A percentile compares a stretch with the other conserved stretches of the same genome.
Conservation (phyloP, 1,140 invertebrate genomes). For the Pseudobourletiella spinata region DNA sequence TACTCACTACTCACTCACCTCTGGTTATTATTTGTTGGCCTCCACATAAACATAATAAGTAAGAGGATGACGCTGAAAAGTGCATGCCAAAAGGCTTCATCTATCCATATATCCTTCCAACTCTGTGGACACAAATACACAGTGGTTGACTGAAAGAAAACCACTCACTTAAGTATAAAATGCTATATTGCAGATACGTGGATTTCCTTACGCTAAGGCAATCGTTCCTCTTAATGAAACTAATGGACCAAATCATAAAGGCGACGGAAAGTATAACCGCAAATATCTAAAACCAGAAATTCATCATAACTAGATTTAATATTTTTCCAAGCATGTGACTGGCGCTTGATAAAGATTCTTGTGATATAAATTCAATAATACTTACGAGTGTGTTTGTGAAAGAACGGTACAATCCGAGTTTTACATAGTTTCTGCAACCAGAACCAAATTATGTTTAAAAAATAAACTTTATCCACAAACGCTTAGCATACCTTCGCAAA, state of each 20-base stretch:
- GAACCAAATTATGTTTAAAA: conserved; percentile 1
- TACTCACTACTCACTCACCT: conserved; percentile 44
- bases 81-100: conserved; percentile 90
- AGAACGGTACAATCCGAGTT: conserved; percentile 79
- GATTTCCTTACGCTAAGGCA: conserved; percentile 50
- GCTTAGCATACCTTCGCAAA: conserved; percentile 54
- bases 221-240: conserved; percentile 56
- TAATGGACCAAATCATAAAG: conserved; percentile 87
- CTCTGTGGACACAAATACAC: too few relatives aligned
- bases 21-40: conserved; percentile 90
- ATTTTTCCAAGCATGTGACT: background rate
- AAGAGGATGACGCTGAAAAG: conserved; percentile 76
- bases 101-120: conserved; percentile 85
- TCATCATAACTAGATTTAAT: background rate
- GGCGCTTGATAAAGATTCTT: too few relatives aligned
- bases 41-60: conserved; percentile 89
- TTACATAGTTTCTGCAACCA: conserved; percentile 67
- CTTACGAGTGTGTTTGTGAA: conserved; percentile 75
- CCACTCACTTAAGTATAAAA: too few relatives aligned
- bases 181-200: too few relatives aligned
- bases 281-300: conserved; percentile 59
- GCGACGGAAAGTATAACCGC: conserved; percentile 76
- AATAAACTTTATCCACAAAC: conserved; percentile 39
- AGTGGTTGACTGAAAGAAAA: too few relatives aligned
- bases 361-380: too few relatives aligned